Percentiles rank a stretch among this genome's conserved stretches.
Conservation (phyloP, 2,797 vertebrate genomes). For the Tragelaphus oryx region DNA sequence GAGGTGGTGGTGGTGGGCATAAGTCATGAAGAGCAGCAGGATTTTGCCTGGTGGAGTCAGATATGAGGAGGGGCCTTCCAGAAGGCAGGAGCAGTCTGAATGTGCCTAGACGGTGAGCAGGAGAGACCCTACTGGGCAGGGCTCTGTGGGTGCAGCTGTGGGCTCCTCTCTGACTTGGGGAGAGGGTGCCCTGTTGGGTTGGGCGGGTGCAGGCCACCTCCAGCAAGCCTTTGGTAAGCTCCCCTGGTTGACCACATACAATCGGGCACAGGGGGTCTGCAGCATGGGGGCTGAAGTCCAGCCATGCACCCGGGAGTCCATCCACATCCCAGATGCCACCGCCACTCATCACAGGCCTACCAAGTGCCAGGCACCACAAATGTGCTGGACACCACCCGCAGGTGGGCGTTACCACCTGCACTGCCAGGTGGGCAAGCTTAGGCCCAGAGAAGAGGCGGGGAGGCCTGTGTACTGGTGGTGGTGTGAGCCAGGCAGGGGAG, state of each 20-base stretch:
- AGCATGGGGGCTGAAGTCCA: not conserved
- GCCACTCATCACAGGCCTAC: not conserved
- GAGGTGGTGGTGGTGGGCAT: not conserved
- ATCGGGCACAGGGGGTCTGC: rapidly evolving
- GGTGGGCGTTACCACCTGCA: not conserved
- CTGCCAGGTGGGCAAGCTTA: not conserved
- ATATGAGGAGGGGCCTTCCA: not conserved
- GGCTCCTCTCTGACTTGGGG: not conserved
- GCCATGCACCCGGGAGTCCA: not conserved
- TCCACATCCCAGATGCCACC: not conserved
- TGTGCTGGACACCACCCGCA: not conserved
- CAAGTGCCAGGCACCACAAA: not conserved
- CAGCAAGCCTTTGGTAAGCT: not conserved
- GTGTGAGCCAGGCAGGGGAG: not conserved
- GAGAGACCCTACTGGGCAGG: rapidly evolving
- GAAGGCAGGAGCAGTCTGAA: not conserved
- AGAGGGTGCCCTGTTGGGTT: not conserved
- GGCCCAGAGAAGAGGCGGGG: not conserved
- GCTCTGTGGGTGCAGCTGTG: not conserved
- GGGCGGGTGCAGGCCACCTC: not conserved
- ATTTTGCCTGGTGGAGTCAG: not conserved
- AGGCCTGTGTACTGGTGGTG: not conserved
- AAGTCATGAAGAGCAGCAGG: not conserved
- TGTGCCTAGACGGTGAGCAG: not conserved
- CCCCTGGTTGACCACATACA: rapidly evolving